These are phyloP conservation scores for Steromphala cineraria DNA, from an alignment of 2,888 invertebrate species.

Conservation along the genomic window DNA sequence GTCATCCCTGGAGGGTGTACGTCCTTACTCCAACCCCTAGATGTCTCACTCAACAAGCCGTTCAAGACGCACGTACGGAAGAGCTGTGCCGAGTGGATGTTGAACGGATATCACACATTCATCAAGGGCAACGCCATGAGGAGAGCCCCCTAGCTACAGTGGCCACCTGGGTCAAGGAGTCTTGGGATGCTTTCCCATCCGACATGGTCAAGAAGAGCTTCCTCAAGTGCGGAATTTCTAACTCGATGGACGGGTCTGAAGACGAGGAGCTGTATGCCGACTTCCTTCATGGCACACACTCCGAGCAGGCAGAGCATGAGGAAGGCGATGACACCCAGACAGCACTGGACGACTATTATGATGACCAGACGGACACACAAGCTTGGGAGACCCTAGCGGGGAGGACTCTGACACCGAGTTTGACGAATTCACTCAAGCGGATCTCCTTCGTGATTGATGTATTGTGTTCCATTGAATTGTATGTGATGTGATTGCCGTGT, in stretches of 20 bases:
- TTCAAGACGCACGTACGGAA: no score
- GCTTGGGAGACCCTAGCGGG: not conserved
- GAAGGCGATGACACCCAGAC: not conserved
- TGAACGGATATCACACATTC: not conserved
- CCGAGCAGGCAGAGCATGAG: not conserved
- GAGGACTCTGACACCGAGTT: not conserved
- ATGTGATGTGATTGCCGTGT: no score
- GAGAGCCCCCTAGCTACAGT: not conserved
- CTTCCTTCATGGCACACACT: not conserved
- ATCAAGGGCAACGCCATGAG: not conserved
- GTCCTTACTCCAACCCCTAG: constrained; percentile 19
- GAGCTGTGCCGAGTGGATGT: constrained; percentile 31
- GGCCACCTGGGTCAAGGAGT: no score
- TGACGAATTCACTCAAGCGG: not conserved
- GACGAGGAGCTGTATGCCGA: not conserved
- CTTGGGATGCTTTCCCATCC: not conserved
- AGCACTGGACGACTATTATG: not conserved
- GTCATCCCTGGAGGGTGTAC: constrained; percentile 5
- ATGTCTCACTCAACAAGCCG: no score
- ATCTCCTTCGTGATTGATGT: no score
- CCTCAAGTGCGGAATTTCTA: not conserved
- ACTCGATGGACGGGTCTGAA: not conserved
- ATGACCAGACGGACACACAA: not conserved
- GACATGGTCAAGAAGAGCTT: not conserved
- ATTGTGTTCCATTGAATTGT: no score